phyloP scores from a whole-genome alignment of 2,797 vertebrate species.

The Amniataba percoides region DNA sequence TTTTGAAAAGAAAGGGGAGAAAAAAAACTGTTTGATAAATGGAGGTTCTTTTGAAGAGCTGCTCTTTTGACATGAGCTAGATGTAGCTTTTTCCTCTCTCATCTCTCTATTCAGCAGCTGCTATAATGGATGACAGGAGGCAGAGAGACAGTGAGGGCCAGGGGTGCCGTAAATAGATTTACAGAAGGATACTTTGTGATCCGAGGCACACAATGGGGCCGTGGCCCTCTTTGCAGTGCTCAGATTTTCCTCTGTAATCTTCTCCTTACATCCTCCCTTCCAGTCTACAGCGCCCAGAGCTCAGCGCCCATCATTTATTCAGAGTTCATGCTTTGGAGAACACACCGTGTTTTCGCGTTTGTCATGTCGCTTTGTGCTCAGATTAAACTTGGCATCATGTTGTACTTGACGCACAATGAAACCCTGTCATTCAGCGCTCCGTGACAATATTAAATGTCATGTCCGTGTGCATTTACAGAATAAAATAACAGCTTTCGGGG shows the following conservation, averaged over 20 bases:
- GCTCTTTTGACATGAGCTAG: slow-evolving; percentile 79
- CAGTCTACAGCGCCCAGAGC: slow-evolving; percentile 82
- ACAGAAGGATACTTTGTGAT: slow-evolving; percentile 85
- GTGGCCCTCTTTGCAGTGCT: slow-evolving; percentile 81
- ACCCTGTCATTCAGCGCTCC: slow-evolving; percentile 93
- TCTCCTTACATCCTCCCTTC: slow-evolving; percentile 75
- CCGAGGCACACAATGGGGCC: slow-evolving; percentile 82
- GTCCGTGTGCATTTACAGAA: slow-evolving; percentile 96
- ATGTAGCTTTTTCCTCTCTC: slow-evolving; percentile 77
- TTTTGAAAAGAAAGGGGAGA: slow-evolving; percentile 59
- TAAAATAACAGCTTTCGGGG: slow-evolving; percentile 95
- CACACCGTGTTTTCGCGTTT: slow-evolving; percentile 89
- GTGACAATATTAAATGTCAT: slow-evolving; percentile 98
- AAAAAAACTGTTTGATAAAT: slow-evolving; percentile 70
- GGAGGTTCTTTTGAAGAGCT: slow-evolving; percentile 77
- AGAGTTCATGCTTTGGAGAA: slow-evolving; percentile 88
- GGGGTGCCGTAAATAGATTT: slow-evolving; percentile 84
- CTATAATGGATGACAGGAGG: slow-evolving; percentile 81
- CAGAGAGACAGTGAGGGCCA: slow-evolving; percentile 80
- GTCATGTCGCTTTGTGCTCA: slow-evolving; percentile 90
- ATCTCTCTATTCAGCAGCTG: slow-evolving; percentile 77
- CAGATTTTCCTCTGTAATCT: slow-evolving; percentile 84
- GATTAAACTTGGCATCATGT: slow-evolving; percentile 94
- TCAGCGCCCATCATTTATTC: slow-evolving; percentile 91
- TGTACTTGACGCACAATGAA: slow-evolving; percentile 93